Evolutionary conservation across 2,797 vertebrate genomes (phyloP).

Genomic region (Meriones psammophilus): DNA sequence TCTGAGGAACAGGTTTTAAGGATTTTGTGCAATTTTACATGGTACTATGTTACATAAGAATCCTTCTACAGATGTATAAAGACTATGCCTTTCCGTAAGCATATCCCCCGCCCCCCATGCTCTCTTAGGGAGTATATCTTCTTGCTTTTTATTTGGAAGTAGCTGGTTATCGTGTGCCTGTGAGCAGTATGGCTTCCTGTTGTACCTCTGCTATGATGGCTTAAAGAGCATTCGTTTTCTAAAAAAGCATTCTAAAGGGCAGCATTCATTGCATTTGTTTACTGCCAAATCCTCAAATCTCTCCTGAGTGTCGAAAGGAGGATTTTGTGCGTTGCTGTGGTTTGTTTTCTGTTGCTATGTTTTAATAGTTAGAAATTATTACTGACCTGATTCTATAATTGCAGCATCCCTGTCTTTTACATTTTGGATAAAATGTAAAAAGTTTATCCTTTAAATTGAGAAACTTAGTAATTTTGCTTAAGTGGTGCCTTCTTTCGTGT

Average conservation of each 20-base stretch:
- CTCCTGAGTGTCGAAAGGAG: not conserved
- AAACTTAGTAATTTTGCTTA: constrained; percentile 44
- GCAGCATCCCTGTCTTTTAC: not conserved
- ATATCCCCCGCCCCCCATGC: not conserved
- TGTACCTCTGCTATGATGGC: not conserved
- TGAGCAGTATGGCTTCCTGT: not conserved
- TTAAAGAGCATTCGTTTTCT: constrained; percentile 50
- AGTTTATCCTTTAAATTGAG: constrained; percentile 54
- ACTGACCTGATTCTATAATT: not conserved
- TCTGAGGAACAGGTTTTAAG: not conserved
- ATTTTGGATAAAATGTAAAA: not conserved
- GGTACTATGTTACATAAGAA: not conserved
- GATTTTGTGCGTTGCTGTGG: not conserved
- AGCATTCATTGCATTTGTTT: not conserved
- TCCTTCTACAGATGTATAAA: not conserved
- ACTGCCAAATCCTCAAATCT: not conserved
- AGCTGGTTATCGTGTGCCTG: not conserved
- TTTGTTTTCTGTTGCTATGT: constrained; percentile 28
- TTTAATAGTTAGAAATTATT: constrained; percentile 51
- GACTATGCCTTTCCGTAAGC: not conserved
- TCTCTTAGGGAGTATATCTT: not conserved
- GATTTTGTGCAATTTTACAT: not conserved
- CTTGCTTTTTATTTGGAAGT: constrained; percentile 31
- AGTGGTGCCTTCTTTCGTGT: constrained; percentile 41
- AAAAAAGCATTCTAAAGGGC: not conserved